Percentiles rank a stretch among this genome's conserved stretches.
Conservation (phyloP, 2,797 vertebrate genomes). For the Enteromius afrohamiltoni region DNA sequence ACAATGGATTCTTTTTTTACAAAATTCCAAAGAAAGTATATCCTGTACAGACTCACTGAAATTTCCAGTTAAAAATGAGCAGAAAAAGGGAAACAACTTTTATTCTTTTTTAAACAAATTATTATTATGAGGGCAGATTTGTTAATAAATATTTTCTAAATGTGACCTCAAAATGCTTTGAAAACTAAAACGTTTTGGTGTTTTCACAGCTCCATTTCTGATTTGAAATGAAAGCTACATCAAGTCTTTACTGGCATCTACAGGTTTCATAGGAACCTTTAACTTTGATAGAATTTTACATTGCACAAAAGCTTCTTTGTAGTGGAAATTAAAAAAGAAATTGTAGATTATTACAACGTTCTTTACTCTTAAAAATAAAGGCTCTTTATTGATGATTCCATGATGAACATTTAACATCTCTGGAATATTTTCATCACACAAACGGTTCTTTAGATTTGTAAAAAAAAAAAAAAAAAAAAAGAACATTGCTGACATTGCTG, state of each 20-base stretch:
- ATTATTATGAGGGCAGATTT: neutral
- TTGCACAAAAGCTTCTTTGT: too few relatives aligned
- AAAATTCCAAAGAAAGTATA: neutral
- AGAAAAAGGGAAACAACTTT: neutral
- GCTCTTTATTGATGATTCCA: neutral
- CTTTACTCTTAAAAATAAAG: neutral
- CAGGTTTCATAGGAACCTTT: too few relatives aligned
- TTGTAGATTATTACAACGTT: neutral
- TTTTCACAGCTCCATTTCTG: neutral
- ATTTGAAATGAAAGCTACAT: neutral
- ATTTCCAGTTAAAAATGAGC: neutral
- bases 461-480: neutral
- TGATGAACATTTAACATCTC: neutral
- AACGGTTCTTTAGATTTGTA: neutral
- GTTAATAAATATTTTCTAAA: neutral
- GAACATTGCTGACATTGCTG: neutral
- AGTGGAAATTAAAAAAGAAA: too few relatives aligned
- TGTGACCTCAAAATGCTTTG: neutral
- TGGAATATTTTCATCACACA: neutral
- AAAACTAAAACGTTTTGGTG: neutral
- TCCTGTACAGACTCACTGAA: neutral
- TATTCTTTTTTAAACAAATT: too few relatives aligned
- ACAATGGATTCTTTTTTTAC: constrained; percentile 55
- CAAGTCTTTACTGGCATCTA: too few relatives aligned
- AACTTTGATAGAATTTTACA: too few relatives aligned